phyloP scores from a whole-genome alignment of 2,888 invertebrate species.

The Exocentrus adspersus region DNA sequence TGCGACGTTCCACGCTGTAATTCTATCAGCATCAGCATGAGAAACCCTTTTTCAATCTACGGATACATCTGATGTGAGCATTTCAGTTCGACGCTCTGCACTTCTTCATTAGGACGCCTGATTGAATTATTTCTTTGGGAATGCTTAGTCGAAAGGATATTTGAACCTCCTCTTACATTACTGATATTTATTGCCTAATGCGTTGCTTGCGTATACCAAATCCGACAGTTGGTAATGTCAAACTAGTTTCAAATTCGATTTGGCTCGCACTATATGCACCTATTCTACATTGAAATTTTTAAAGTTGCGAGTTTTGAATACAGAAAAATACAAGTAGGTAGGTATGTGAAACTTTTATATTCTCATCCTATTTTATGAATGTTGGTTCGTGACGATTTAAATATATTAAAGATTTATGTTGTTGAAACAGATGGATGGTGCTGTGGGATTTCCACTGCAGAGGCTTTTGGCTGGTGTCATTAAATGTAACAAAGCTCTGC shows the following conservation, averaged over 20 bases:
- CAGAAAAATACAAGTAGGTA: too few species aligned
- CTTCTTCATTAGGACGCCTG: not conserved
- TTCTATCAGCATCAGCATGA: not conserved
- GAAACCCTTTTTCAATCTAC: not conserved
- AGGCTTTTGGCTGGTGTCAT: conserved; percentile 12
- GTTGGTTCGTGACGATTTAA: conserved; percentile 10
- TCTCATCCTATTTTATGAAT: not conserved
- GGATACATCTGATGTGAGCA: not conserved
- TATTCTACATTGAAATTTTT: too few species aligned
- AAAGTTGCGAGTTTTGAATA: too few species aligned
- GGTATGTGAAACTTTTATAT: too few species aligned
- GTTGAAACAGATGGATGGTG: conserved; percentile 11
- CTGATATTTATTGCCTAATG: too few species aligned
- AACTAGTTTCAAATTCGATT: too few species aligned
- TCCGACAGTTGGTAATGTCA: too few species aligned
- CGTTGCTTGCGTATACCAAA: too few species aligned
- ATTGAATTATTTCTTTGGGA: too few species aligned
- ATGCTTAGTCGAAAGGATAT: too few species aligned
- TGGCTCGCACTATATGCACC: too few species aligned
- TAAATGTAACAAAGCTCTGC: conserved; percentile 17
- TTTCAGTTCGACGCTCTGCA: not conserved
- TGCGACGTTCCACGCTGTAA: not conserved
- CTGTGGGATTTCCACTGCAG: conserved; percentile 27
- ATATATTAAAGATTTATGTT: conserved; percentile 18
- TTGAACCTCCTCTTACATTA: too few species aligned